A percentile compares a stretch with the other conserved stretches of the same genome.
These are phyloP conservation scores for Anhinga rufa DNA, from an alignment of 2,113 vertebrate genomes.

Conservation along the genomic window DNA sequence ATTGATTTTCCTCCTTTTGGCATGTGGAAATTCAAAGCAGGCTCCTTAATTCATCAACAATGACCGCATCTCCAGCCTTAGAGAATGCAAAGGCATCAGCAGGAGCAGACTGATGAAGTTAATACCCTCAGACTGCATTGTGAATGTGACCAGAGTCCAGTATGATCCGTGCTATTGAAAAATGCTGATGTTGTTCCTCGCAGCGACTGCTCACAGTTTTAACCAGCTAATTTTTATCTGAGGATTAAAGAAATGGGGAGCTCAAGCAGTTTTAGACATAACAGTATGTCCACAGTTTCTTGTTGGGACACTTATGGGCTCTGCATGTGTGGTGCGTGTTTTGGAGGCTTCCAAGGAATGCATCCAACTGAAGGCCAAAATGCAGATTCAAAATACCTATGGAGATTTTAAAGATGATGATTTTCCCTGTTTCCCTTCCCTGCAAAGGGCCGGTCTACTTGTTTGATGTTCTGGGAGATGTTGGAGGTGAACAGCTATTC, in stretches of 20 bases:
- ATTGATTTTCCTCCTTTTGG: conserved; percentile 64
- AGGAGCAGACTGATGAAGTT: conserved; percentile 32
- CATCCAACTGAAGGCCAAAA: neutral
- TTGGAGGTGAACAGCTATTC: neutral
- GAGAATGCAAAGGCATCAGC: conserved; percentile 27
- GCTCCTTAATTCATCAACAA: conserved; percentile 50
- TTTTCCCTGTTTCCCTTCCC: neutral
- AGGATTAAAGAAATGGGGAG: neutral
- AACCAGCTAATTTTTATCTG: neutral
- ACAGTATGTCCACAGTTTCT: neutral
- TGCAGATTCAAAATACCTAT: neutral
- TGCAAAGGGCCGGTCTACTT: neutral
- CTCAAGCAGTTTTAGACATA: neutral
- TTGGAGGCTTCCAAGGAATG: neutral
- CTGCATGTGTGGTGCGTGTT: neutral
- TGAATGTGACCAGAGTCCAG: neutral
- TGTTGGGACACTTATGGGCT: neutral
- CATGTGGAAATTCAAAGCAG: conserved; percentile 66
- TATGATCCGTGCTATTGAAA: neutral
- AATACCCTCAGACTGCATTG: conserved; percentile 8
- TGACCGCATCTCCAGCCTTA: conserved; percentile 35
- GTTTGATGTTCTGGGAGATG: neutral
- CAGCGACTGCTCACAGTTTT: neutral
- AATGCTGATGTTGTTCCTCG: neutral
- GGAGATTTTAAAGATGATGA: neutral